Evolutionary conservation across 2,888 invertebrate species (phyloP), one percentile per base, ranked within the genome.

Genomic region (Standfussiana lucernea): DNA sequence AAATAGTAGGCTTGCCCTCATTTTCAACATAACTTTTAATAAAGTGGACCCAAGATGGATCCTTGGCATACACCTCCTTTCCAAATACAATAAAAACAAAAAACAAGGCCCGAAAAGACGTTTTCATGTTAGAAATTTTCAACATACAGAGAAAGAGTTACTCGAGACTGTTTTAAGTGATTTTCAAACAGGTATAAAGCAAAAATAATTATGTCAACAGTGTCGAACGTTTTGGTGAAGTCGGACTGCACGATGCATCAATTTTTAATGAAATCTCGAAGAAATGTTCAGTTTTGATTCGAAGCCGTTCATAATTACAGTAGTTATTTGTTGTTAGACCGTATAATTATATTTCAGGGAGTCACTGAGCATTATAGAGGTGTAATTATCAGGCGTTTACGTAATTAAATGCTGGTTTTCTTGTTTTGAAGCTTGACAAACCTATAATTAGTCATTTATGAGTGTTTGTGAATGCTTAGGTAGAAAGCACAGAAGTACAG

Each of bases 1-100:
- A 80, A 78, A 87, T 82, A 0, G 94, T 94, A 0, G 95, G 93
- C 72, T 90, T 93, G 5, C 77, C 75, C 87, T 95, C 95, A 82
- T 95, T 95, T 47, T 85, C 66, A 37, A 95, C 83, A 61, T 88
- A 95, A 47, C 87, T 88, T 84, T 88, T 91, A 70, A 95, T 86
- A 76, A 95, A 95, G 69, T 87, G 78, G 67, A 85, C 81, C 80
- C 82, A 80, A 74, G 82, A 28, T 40, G 47, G 56, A 37, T 88
- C 86, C 88, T 84, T 89, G 87, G 90, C 80, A 68, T 45, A 81
- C 82, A 82, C 81, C 78, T 68, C 62, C 11, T 40, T 79, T 64
- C 73, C 56, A 37, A 84, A 72, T 18, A 77, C 42, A n/a, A 85
- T 47, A 21, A 85, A 72, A 75, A 74, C 15, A 7, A 86, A 64